These are phyloP conservation scores for Apocrypta bakeri DNA, from an alignment of 1,140 invertebrate genomes.

Conservation along the genomic window DNA sequence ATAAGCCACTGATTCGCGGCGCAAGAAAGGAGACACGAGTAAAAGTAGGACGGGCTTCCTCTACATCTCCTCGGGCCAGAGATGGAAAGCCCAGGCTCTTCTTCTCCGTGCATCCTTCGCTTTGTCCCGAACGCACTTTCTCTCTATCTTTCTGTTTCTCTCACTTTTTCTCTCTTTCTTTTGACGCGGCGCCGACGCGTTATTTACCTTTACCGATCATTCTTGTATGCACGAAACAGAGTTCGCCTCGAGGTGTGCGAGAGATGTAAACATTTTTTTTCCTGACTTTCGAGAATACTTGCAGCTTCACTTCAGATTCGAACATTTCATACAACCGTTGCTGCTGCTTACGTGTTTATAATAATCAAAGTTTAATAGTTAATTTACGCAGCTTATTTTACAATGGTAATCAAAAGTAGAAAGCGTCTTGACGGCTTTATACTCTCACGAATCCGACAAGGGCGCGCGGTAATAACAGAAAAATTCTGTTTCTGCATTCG, in stretches of 20 bases:
- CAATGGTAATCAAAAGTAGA: slow-evolving; percentile 26
- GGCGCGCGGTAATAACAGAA: too few species aligned
- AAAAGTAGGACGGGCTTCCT: slow-evolving; percentile 39
- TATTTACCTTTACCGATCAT: slow-evolving; percentile 11
- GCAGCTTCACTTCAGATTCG: too few species aligned
- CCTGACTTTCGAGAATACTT: not conserved
- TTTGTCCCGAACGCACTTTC: slow-evolving; percentile 9
- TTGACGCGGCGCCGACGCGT: not conserved
- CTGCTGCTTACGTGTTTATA: not conserved
- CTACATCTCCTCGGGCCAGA: slow-evolving; percentile 15
- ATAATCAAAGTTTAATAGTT: not conserved
- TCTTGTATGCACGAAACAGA: too few species aligned
- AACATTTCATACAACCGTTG: too few species aligned
- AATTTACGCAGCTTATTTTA: not conserved
- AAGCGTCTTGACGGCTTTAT: slow-evolving; percentile 11
- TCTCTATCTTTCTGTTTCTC: not conserved
- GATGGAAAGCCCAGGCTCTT: slow-evolving; percentile 17
- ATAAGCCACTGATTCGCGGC: too few species aligned
- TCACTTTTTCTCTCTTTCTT: slow-evolving; percentile 28
- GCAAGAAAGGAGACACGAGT: not conserved
- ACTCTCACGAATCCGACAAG: too few species aligned
- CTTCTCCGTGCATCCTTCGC: not conserved
- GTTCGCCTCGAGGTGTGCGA: not conserved
- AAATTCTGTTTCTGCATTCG: too few species aligned
- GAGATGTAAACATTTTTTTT: not conserved